phyloP scores from a whole-genome alignment of 2,113 vertebrate species.

The Tympanuchus pallidicinctus region DNA sequence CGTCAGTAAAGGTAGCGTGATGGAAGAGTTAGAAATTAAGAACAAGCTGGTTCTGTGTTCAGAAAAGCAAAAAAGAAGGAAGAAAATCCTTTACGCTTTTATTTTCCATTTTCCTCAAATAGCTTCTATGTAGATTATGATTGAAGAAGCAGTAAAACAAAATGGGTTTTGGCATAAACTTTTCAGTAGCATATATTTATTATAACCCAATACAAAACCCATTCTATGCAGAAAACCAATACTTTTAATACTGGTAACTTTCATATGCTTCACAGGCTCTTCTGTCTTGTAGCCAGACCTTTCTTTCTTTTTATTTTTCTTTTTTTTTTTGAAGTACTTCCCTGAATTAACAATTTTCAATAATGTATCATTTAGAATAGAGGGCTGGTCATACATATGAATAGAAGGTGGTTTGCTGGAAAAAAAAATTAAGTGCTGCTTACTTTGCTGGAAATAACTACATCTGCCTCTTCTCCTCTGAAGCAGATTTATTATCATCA shows the following conservation, averaged over 20 bases:
- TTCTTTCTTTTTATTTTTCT: background rate
- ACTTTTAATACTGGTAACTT: background rate
- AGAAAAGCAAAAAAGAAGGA: background rate
- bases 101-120: background rate
- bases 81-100: background rate
- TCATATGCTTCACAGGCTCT: background rate
- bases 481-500: slow-evolving; percentile 50
- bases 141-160: background rate
- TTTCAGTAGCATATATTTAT: background rate
- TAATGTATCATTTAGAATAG: background rate
- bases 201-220: background rate
- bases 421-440: slow-evolving; percentile 36
- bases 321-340: background rate
- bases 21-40: background rate
- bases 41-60: background rate
- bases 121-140: background rate
- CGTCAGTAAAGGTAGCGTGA: background rate
- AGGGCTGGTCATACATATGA: slow-evolving; percentile 8
- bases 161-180: background rate
- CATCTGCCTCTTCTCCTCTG: background rate
- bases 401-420: background rate
- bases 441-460: slow-evolving; percentile 39
- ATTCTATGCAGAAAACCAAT: background rate
- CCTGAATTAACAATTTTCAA: slow-evolving; percentile 12
- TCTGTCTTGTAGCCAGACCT: background rate